A percentile compares a stretch with the other conserved stretches of the same genome.
phyloP scores from a whole-genome alignment of 1,140 invertebrate genomes.

The Papilio polyxenes region DNA sequence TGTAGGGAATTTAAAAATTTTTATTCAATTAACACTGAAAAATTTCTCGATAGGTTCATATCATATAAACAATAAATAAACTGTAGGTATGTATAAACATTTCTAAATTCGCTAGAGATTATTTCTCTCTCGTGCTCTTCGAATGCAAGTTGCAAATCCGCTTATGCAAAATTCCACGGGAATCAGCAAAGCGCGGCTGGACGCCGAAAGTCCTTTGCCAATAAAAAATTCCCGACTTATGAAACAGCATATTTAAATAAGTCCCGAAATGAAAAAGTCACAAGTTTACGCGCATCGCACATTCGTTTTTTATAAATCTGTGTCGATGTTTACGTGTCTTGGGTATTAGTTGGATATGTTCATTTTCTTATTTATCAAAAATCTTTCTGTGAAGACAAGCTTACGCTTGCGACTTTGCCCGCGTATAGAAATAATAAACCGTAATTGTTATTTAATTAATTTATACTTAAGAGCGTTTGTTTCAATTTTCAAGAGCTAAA shows the following conservation, averaged over 20 bases:
- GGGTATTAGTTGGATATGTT: no score
- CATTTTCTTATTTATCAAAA: no score
- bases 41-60: neutral
- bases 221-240: neutral
- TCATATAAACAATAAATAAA: neutral
- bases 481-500: no score
- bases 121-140: slow-evolving; percentile 29
- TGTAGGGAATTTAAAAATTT: neutral
- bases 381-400: no score
- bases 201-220: slow-evolving; percentile 12
- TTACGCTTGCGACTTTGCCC: no score
- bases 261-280: neutral
- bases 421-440: no score
- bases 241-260: slow-evolving; percentile 19
- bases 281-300: neutral
- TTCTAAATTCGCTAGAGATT: slow-evolving; percentile 11
- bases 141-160: slow-evolving; percentile 37
- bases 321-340: neutral
- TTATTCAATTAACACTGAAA: neutral
- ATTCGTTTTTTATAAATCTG: neutral
- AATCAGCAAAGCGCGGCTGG: slow-evolving; percentile 3
- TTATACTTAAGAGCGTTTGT: no score
- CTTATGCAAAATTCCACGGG: slow-evolving; percentile 34
- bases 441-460: no score
- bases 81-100: slow-evolving; percentile 10